Evolutionary conservation across 1,140 invertebrate species (phyloP).

Genomic region (Drosophila eugracilis): DNA sequence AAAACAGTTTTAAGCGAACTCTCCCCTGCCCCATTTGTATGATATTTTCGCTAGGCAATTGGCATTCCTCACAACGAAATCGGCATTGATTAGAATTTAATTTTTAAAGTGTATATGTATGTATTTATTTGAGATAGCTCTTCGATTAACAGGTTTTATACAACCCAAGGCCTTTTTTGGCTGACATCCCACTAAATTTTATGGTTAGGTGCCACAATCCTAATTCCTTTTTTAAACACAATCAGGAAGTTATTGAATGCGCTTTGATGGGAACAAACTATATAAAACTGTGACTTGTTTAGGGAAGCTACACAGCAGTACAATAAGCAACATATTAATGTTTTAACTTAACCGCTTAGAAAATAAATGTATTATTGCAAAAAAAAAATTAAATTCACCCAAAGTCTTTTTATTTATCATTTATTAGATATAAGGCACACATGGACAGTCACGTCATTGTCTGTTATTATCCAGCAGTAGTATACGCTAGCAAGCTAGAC

Average conservation of each 20-base stretch:
- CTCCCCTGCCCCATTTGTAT: slow-evolving; percentile 39
- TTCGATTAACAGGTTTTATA: slow-evolving; percentile 31
- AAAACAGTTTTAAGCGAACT: slow-evolving; percentile 14
- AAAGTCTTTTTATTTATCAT: too few relatives aligned
- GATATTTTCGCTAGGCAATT: too few relatives aligned
- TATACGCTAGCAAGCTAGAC: too few relatives aligned
- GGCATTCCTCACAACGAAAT: slow-evolving; percentile 57
- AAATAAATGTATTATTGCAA: slow-evolving; percentile 47
- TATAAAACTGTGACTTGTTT: slow-evolving; percentile 68
- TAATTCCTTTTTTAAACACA: slow-evolving; percentile 13
- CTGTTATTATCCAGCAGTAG: too few relatives aligned
- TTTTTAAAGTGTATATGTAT: slow-evolving; percentile 26
- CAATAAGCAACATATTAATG: slow-evolving; percentile 20
- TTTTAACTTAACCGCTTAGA: slow-evolving; percentile 36
- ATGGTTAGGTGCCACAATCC: slow-evolving; percentile 7
- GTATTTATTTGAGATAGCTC: slow-evolving; percentile 60
- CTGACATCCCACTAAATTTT: slow-evolving; percentile 7
- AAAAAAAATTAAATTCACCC: too few relatives aligned
- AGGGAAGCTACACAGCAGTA: slow-evolving; percentile 58
- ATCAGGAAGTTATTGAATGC: slow-evolving; percentile 20
- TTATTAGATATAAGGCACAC: too few relatives aligned
- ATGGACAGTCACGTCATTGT: too few relatives aligned
- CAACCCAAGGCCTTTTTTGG: slow-evolving; percentile 12
- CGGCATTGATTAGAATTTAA: slow-evolving; percentile 43
- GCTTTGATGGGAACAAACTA: slow-evolving; percentile 31